Percentiles rank a stretch among this genome's conserved stretches.
Evolutionary conservation across 2,888 invertebrate genomes (phyloP).

Genomic region (Rotaria macrura): DNA sequence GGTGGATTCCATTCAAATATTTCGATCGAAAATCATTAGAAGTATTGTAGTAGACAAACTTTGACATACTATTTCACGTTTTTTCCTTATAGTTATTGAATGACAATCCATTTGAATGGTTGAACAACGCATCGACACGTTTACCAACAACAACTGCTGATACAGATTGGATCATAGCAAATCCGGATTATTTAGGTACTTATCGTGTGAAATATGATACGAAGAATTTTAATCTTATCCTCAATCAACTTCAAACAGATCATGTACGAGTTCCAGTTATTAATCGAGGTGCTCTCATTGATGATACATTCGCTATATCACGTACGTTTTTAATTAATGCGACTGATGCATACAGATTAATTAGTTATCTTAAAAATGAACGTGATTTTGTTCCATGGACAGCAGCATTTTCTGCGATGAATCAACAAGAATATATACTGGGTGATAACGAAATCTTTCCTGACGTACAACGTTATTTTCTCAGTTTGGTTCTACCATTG

Average conservation of each 20-base stretch:
- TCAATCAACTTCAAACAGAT: neutral
- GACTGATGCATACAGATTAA: slow-evolving; percentile 62
- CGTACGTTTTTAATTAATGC: slow-evolving; percentile 27
- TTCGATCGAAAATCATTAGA: neutral
- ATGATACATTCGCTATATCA: neutral
- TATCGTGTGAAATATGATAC: neutral
- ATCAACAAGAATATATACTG: neutral
- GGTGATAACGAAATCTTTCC: neutral
- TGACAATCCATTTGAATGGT: neutral
- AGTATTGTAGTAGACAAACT: too few relatives aligned
- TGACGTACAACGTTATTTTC: slow-evolving; percentile 18
- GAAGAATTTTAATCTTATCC: neutral
- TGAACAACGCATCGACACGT: neutral
- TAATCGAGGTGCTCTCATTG: neutral
- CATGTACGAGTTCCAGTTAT: neutral
- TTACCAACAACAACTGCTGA: neutral
- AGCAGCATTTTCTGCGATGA: slow-evolving; percentile 53
- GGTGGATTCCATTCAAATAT: slow-evolving; percentile 17
- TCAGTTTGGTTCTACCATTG: slow-evolving; percentile 21
- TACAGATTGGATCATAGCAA: neutral
- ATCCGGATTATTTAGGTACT: neutral
- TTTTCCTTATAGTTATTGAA: neutral
- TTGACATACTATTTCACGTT: too few relatives aligned
- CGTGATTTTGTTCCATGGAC: slow-evolving; percentile 77
- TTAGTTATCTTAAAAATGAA: slow-evolving; percentile 62